These are phyloP conservation scores for Campylomormyrus numenius DNA, from an alignment of 2,113 vertebrate genomes.

Conservation along the genomic window DNA sequence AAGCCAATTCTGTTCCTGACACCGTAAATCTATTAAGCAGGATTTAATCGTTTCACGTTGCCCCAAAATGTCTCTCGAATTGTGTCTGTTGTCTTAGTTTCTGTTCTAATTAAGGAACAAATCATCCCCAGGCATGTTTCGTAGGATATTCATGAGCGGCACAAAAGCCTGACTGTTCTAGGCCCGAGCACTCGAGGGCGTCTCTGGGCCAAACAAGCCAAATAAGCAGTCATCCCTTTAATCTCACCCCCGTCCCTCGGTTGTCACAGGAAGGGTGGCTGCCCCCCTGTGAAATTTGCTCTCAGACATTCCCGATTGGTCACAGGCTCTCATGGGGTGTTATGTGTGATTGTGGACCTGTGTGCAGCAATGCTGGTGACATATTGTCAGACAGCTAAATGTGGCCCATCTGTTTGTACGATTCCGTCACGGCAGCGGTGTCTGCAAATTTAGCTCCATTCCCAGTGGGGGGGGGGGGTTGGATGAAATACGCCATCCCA, in stretches of 20 bases:
- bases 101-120: neutral
- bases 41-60: neutral
- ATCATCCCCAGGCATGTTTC: neutral
- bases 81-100: neutral
- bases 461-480: neutral
- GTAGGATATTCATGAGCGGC: neutral
- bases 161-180: neutral
- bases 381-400: neutral
- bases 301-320: conserved; percentile 20
- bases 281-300: neutral
- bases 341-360: neutral
- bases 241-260: neutral
- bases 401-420: neutral
- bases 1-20: neutral
- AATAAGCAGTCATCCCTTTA: neutral
- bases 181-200: neutral
- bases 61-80: neutral
- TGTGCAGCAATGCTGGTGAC: neutral
- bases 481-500: neutral
- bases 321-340: neutral
- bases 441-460: neutral
- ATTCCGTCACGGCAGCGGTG: no score
- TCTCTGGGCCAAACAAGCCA: neutral
- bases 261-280: neutral
- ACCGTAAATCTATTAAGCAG: neutral